Evolutionary conservation across 37 sponge, comb jelly and placozoan species (phyloP), one percentile per base, ranked within the genome.

Genomic region (Lycopodina hypogea): DNA sequence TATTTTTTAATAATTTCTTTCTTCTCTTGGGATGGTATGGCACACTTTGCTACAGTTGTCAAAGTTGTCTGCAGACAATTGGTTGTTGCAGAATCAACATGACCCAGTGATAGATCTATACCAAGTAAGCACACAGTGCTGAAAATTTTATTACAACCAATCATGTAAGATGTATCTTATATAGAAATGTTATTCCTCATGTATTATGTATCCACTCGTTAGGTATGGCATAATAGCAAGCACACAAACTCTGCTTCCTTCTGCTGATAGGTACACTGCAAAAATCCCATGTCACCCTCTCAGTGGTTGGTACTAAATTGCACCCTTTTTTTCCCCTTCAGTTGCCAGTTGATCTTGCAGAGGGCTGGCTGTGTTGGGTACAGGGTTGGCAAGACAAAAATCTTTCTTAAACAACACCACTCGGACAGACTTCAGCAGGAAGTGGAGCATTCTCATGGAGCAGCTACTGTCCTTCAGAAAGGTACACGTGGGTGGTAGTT

Each of bases 361-460:
- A 52, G 58, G 4, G 56, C 88, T 23, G 81, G 71, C 14, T 24
- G 82, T 32, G 37, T 74, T 60, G 85, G 77, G 37, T 89, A 61
- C 50, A 80, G 83, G 77, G 75, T 84, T 33, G 90, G 93, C 21
- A 83, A 87, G 42, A 92, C 81, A 7, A 92, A 92, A 57, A 82
- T 92, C 32, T 92, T 92, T 56, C 84, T 92, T 29, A 92, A 92
- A 79, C 84, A 92, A 67, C 84, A 45, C 61, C 85, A 88, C 60
- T 72, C 84, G 40, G 93, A 92, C 55, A 79, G 29, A 40, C 78
- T 92, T 68, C 41, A 53, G 22, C 74, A 69, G 29, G 33, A 69
- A 12, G 57, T 92, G 78, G 85, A 87, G 81, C 80, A 50, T 23
- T 74, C 84, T 15, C 85, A 88, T 77, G 76, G 53, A 26, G 93